phyloP scores from a whole-genome alignment of 2,797 vertebrate species.

The Xenops minutus region DNA sequence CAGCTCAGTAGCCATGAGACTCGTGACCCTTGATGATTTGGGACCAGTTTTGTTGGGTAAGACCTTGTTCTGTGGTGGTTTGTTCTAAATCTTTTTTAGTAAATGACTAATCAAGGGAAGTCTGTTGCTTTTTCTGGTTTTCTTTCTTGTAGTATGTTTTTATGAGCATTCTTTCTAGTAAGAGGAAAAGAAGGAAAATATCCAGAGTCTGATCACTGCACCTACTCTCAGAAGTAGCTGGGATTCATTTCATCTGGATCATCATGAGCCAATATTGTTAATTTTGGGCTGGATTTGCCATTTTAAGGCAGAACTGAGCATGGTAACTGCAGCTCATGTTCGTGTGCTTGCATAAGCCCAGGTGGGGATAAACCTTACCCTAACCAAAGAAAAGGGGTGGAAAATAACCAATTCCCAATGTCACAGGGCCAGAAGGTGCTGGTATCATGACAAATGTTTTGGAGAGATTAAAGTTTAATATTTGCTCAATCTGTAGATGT shows the following conservation, averaged over 20 bases:
- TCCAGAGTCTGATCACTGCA: not conserved
- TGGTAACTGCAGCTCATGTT: not conserved
- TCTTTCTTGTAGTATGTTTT: not conserved
- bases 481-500: fast-evolving
- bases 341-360: not conserved
- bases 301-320: not conserved
- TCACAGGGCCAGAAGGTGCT: not conserved
- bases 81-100: not conserved
- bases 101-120: not conserved
- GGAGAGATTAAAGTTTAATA: not conserved
- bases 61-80: not conserved
- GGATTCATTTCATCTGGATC: not conserved
- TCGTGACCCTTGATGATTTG: not conserved
- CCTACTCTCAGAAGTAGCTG: not conserved
- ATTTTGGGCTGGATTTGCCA: not conserved
- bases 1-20: not conserved
- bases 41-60: not conserved
- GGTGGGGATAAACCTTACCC: not conserved
- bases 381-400: not conserved
- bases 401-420: not conserved
- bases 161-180: not conserved
- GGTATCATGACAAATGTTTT: not conserved
- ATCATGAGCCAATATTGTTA: not conserved
- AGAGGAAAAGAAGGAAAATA: not conserved
- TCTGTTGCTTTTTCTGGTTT: not conserved